These are phyloP conservation scores for Esox niger DNA, from an alignment of 2,113 vertebrate genomes.

Conservation along the genomic window DNA sequence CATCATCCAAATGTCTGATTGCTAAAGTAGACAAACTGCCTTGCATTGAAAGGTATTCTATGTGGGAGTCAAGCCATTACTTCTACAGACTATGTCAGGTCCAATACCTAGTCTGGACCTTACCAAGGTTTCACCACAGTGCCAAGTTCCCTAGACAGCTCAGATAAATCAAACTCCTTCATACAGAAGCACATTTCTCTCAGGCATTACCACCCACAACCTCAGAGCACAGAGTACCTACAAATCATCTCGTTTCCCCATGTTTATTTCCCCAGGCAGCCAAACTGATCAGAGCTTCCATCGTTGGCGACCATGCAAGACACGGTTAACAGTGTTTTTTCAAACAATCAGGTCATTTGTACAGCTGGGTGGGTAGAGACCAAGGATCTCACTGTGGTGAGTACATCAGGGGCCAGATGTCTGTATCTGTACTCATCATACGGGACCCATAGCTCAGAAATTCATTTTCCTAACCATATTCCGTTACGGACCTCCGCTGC, in stretches of 20 bases:
- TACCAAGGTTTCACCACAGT: background rate
- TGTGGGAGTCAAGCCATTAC: background rate
- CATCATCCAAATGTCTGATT: conserved; percentile 11
- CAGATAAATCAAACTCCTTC: conserved; percentile 14
- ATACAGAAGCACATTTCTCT: conserved; percentile 13
- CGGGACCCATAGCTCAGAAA: no score
- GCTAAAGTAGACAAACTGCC: background rate
- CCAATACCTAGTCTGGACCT: conserved; percentile 10
- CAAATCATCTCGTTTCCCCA: background rate
- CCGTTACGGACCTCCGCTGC: background rate
- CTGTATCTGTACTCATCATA: no score
- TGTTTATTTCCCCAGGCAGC: conserved; percentile 9
- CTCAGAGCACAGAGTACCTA: background rate
- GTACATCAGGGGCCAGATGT: no score
- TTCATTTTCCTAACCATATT: background rate
- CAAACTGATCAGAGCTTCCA: conserved; percentile 4
- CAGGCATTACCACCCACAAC: conserved; percentile 5
- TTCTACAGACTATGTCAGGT: background rate
- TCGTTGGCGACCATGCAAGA: background rate
- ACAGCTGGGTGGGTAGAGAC: no score
- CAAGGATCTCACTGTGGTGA: no score
- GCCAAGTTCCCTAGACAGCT: conserved; percentile 18
- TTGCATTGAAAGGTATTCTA: background rate
- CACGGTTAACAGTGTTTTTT: background rate
- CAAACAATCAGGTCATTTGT: background rate